Evolutionary conservation across 2,113 vertebrate species (phyloP).

Genomic region (Carettochelys insculpta): DNA sequence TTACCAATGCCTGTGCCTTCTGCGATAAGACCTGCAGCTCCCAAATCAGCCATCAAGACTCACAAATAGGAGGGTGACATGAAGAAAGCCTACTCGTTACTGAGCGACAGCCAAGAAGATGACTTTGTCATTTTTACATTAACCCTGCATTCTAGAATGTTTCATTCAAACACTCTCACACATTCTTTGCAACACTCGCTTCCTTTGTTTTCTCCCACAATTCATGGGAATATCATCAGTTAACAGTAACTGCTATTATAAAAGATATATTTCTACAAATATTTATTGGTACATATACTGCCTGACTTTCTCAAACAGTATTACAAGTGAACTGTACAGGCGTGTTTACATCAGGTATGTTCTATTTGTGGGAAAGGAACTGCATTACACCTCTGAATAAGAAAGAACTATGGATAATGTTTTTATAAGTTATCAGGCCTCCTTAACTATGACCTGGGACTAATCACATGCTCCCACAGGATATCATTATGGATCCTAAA

Average conservation of each 20-base stretch:
- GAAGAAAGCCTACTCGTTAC: too few species aligned
- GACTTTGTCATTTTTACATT: neutral
- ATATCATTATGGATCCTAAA: constrained; percentile 37
- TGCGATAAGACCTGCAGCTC: too few species aligned
- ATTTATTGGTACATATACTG: neutral
- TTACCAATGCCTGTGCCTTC: too few species aligned
- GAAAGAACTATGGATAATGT: neutral
- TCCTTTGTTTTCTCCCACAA: neutral
- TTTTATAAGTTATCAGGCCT: constrained; percentile 25
- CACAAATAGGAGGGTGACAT: too few species aligned
- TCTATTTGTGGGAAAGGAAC: constrained; percentile 13
- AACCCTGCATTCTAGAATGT: neutral
- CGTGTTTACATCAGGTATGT: neutral
- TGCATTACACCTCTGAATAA: neutral
- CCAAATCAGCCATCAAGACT: too few species aligned
- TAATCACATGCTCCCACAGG: constrained; percentile 12
- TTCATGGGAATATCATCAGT: neutral
- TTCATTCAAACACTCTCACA: neutral
- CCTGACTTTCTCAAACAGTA: neutral
- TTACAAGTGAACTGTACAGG: neutral
- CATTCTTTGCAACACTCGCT: neutral
- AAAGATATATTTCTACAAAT: neutral
- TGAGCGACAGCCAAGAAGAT: too few species aligned
- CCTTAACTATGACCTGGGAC: neutral
- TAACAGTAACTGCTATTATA: neutral